phyloP scores from a whole-genome alignment of 1,140 invertebrate species.

The Papilio dardanus region DNA sequence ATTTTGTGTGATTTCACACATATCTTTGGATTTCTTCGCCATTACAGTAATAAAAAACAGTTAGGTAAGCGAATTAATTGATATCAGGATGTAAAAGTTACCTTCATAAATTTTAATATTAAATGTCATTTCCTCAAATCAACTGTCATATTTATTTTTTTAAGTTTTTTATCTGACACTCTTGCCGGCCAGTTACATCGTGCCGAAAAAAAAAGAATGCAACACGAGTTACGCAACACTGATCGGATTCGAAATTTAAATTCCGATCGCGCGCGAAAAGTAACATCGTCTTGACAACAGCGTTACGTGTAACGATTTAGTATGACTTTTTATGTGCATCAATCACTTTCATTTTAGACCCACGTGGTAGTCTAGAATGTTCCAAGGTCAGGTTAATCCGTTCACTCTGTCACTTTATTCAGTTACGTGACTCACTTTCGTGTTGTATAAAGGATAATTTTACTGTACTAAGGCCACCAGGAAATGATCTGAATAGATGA shows the following conservation, averaged over 20 bases:
- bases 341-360: constrained; percentile 41
- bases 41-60: not conserved
- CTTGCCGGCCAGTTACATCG: not conserved
- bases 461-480: constrained; percentile 43
- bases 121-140: constrained; percentile 7
- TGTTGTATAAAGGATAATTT: constrained; percentile 32
- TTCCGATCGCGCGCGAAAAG: constrained; percentile 28
- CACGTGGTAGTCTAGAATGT: constrained; percentile 38
- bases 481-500: constrained; percentile 40
- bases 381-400: constrained; percentile 42
- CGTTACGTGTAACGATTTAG: constrained; percentile 25
- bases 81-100: constrained; percentile 3
- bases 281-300: constrained; percentile 35
- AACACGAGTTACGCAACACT: constrained; percentile 18
- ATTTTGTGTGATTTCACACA: too few relatives aligned
- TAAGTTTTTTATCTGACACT: not conserved
- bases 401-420: constrained; percentile 39
- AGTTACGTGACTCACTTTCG: constrained; percentile 37
- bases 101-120: not conserved
- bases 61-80: not conserved
- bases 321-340: constrained; percentile 31
- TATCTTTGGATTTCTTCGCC: too few relatives aligned
- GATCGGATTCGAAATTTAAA: constrained; percentile 31
- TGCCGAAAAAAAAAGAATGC: not conserved
- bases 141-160: not conserved